Evolutionary conservation across 2,888 invertebrate species (phyloP).

Genomic region (Microctonus hyperodae): DNA sequence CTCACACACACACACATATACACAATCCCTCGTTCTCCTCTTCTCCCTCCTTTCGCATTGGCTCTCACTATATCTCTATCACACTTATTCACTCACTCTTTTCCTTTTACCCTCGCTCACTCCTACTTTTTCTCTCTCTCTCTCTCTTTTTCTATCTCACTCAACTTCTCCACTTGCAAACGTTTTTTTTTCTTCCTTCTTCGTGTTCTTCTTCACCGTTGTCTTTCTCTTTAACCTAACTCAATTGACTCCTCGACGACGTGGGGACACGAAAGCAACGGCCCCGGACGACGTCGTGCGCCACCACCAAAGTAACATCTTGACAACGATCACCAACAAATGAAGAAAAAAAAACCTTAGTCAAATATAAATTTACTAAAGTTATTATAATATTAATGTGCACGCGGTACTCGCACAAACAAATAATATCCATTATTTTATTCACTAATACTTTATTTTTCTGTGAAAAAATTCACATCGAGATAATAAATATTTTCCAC

Average conservation of each 20-base stretch:
- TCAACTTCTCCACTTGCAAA: conserved; percentile 29
- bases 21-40: conserved; percentile 15
- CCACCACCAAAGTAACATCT: conserved; percentile 23
- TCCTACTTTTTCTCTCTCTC: conserved; percentile 13
- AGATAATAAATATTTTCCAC: conserved; percentile 21
- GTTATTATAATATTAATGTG: conserved; percentile 5
- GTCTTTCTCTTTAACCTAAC: conserved; percentile 13
- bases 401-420: conserved; percentile 28
- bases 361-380: conserved; percentile 6
- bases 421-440: conserved; percentile 22
- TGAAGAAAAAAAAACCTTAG: neutral
- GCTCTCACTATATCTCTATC: too few relatives aligned
- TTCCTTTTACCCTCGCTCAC: too few relatives aligned
- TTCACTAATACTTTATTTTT: conserved; percentile 36
- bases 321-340: conserved; percentile 13
- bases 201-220: neutral
- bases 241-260: conserved; percentile 27
- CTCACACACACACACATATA: neutral
- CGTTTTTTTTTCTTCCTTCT: neutral
- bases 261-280: conserved; percentile 26
- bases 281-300: conserved; percentile 17
- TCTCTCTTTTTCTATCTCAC: conserved; percentile 29
- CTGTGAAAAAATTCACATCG: conserved; percentile 38
- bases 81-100: too few relatives aligned
- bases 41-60: conserved; percentile 9